Base-by-base conservation (phyloP, 2,888 invertebrate species). In the Cosmia pyralina region DNA sequence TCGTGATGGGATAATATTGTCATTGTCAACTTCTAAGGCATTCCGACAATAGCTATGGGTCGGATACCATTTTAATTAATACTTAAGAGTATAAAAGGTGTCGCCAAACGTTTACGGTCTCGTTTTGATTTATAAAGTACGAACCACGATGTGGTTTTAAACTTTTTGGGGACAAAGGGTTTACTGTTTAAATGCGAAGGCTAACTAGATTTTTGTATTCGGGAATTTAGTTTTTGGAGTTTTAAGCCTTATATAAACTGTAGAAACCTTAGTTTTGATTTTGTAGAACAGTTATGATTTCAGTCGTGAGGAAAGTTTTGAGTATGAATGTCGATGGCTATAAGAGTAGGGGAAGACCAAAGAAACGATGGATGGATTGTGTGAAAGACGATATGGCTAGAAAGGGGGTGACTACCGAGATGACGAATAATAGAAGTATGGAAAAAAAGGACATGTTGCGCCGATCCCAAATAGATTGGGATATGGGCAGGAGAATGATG, bases 31-130 rank as follows among this genome's bases (percentile, higher is more conserved):
- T 84, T 84, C 34, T 46, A 63, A 68, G 41, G 52, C 34, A 53
- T 68, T 28, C 55, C 11, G 62, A 82, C 77, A 85, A 80, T 82
- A 59, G 52, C 41, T 34, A 55, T 66, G 57, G 38, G 65, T 53
- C 60, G 62, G 72, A 87, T 80, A 65, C 64, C 69, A 73, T 75
- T 85, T 81, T 81, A 85, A 87, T 85, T 81, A 87, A 83, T 83
- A 72, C 72, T 83, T 64, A 81, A 83, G 73, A 75, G 64, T 55
- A 28, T 44, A 58, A 70, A 72, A 78, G 75, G 72, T 83, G 74
- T 69, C 41, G 28, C 44, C 52, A 15, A 71, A 75, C 46, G 52
- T 60, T 83, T 66, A 69, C 64, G 41, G 68, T 53, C 60, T 63
- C 46, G 72, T 79, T 86, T 85, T 73, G 75, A 79, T 82, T 86